Evolutionary conservation across 2,888 invertebrate genomes (phyloP), one percentile per base, ranked within the genome.

Genomic region (Steinernema carpocapsae): DNA sequence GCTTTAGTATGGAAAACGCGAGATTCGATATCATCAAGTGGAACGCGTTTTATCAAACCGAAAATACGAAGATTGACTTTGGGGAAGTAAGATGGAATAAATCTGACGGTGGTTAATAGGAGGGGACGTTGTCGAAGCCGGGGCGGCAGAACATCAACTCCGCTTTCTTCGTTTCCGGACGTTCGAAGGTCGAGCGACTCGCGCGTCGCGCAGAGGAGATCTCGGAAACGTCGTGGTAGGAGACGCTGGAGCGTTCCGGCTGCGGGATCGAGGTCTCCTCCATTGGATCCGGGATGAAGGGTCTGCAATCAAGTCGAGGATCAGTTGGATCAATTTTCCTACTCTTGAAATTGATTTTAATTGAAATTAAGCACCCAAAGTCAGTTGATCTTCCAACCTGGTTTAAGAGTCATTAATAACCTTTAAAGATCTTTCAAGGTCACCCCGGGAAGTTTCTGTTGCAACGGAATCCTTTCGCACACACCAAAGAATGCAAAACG

Each of bases 71-170:
- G 56, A 56, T 26, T 56, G 56, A 56, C n/a, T 14, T 7, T 43
- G 43, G n/a, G n/a, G n/a, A 37, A 10, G 3, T 37, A 37, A 37
- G 37, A 37, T 3, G 37, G 10, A 37, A 37, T 37, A 37, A 37
- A 37, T 6, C 10, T 37, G 37, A n/a, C n/a, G 37, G 37, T 37
- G 37, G 37, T 10, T 37, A 83, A 72, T 87, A 87, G 24, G 85
- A 80, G 71, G 87, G 86, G n/a, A 87, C 86, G 72, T 87, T 87
- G 75, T 87, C 87, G 77, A 86, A 83, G 72, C 84, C 85, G 46
- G 87, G 87, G 52, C 86, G 76, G 43, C 80, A 80, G 79, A 80
- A 86, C 84, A 87, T 85, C 24, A 79, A 74, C 70, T 85, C 83
- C 42, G 87, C 84, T 26, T 77, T 80, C 72, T 78, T 76, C 42